Evolutionary conservation across 2,113 vertebrate species (phyloP).

Genomic region (Regulus satrapa): DNA sequence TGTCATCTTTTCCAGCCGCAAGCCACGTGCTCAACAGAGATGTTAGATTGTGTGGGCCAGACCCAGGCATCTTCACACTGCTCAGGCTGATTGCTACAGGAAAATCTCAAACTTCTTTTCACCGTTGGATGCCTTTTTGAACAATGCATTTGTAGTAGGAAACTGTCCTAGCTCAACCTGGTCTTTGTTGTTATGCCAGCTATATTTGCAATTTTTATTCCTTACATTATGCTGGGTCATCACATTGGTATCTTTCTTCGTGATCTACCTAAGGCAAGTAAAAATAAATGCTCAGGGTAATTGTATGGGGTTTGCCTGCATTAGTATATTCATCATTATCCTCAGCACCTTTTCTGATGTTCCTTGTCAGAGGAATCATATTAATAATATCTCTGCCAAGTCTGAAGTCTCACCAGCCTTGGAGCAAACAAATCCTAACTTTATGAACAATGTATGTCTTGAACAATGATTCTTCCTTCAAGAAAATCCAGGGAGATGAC

Average conservation of each 20-base stretch:
- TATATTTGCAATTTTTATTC: neutral
- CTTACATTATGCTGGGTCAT: neutral
- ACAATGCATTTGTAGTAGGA: neutral
- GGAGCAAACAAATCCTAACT: neutral
- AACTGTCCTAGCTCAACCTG: neutral
- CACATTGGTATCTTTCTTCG: neutral
- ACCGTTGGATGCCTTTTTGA: neutral
- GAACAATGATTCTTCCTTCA: neutral
- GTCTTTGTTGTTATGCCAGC: neutral
- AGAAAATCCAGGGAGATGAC: neutral
- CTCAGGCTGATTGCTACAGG: neutral
- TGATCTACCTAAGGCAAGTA: neutral
- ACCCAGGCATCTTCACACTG: neutral
- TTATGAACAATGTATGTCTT: neutral
- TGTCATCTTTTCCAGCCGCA: neutral
- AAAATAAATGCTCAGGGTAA: neutral
- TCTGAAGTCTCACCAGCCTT: neutral
- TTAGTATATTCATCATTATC: neutral
- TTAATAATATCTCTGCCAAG: neutral
- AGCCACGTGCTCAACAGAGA: neutral
- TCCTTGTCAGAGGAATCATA: neutral
- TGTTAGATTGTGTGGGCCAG: neutral
- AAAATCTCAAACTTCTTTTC: neutral
- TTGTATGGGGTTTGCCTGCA: neutral
- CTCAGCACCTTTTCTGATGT: neutral